A percentile compares a stretch with the other conserved stretches of the same genome.
These are phyloP conservation scores for Leucoraja erinaceus DNA, from an alignment of 2,113 vertebrate genomes.

Conservation along the genomic window DNA sequence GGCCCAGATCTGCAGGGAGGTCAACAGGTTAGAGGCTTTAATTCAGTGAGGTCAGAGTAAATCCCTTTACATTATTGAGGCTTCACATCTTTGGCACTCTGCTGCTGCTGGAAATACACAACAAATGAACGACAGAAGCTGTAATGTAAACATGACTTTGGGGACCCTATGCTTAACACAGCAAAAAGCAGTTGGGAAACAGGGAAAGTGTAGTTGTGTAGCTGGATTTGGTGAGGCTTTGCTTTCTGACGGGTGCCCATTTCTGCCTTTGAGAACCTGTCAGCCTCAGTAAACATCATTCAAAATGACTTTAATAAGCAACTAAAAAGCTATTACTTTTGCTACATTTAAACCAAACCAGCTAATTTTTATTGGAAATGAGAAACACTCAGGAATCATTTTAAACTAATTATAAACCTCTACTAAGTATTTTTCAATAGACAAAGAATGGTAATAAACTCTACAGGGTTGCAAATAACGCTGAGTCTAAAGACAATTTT, in stretches of 20 bases:
- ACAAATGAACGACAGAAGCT: not conserved
- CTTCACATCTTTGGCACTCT: not conserved
- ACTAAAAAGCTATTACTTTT: not conserved
- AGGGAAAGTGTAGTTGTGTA: not conserved
- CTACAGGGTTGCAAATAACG: not conserved
- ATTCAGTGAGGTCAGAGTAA: constrained; percentile 13
- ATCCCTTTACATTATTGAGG: constrained; percentile 2
- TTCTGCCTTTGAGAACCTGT: not conserved
- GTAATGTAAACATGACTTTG: not conserved
- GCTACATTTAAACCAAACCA: not conserved
- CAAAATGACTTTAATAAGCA: not conserved
- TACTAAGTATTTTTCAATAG: not conserved
- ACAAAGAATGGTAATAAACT: not conserved
- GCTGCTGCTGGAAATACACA: not conserved
- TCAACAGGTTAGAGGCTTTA: not conserved
- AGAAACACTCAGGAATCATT: not conserved
- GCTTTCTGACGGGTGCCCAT: not conserved
- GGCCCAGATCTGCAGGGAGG: not conserved
- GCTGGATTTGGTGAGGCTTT: not conserved
- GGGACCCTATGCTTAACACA: not conserved
- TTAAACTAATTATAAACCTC: not conserved
- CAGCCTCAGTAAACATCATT: not conserved
- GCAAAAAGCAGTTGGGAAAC: not conserved
- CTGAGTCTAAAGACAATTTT: not conserved
- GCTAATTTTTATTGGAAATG: not conserved